Evolutionary conservation across 2,888 invertebrate species (phyloP).

Genomic region (Dicycla oo): DNA sequence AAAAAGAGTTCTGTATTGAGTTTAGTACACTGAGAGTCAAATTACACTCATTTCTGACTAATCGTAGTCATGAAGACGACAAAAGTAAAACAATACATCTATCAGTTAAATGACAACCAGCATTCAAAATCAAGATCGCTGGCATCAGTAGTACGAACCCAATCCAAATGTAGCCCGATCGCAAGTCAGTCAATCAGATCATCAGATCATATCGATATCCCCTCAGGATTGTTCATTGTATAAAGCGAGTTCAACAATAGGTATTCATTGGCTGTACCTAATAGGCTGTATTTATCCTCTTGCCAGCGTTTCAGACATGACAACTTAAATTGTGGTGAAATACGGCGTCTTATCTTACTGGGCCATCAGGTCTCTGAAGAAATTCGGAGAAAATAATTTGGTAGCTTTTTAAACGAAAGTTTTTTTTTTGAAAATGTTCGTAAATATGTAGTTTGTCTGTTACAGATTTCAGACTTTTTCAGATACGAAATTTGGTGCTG

Average conservation of each 20-base stretch:
- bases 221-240: slow-evolving; percentile 38
- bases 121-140: slow-evolving; percentile 16
- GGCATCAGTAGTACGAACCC: background rate
- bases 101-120: slow-evolving; percentile 14
- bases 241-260: slow-evolving; percentile 24
- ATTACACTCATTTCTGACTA: background rate
- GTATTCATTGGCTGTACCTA: slow-evolving; percentile 31
- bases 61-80: slow-evolving; percentile 3
- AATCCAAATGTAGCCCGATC: slow-evolving; percentile 17
- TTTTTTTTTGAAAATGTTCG: slow-evolving; percentile 17
- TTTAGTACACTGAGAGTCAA: too few relatives aligned
- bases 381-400: slow-evolving; percentile 25
- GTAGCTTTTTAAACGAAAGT: slow-evolving; percentile 28
- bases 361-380: slow-evolving; percentile 41
- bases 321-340: slow-evolving; percentile 46
- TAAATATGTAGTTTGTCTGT: background rate
- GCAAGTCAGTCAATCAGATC: slow-evolving; percentile 31
- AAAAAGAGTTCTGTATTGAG: background rate
- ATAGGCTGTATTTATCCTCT: slow-evolving; percentile 27
- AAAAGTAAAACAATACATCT: slow-evolving; percentile 5
- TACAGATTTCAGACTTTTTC: slow-evolving; percentile 11
- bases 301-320: slow-evolving; percentile 34
- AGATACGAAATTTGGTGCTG: slow-evolving; percentile 1
- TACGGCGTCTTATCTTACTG: slow-evolving; percentile 34
- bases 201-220: slow-evolving; percentile 30